These are phyloP conservation scores for Apostichopus parvimensis DNA, from an alignment of 35 echinoderm and acorn worm genomes.

Conservation along the genomic window DNA sequence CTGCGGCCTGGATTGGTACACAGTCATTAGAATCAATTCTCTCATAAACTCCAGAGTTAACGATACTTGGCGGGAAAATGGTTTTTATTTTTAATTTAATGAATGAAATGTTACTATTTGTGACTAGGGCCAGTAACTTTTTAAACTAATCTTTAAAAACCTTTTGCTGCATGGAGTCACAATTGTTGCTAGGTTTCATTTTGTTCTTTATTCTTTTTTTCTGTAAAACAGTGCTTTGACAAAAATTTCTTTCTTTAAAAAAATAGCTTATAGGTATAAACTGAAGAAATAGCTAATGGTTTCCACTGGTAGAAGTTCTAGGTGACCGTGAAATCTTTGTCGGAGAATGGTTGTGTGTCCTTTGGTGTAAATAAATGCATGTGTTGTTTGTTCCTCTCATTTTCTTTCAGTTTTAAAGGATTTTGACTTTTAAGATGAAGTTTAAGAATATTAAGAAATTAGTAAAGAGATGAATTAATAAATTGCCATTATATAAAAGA, in stretches of 20 bases:
- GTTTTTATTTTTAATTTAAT: too few relatives aligned
- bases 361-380: background rate
- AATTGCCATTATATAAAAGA: background rate
- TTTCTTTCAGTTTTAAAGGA: conserved; percentile 1
- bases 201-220: background rate
- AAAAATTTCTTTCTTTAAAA: background rate
- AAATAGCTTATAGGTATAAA: background rate
- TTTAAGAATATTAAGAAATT: background rate
- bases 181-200: background rate
- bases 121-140: too few relatives aligned
- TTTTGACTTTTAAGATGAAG: too few relatives aligned
- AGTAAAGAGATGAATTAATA: background rate
- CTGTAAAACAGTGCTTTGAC: background rate
- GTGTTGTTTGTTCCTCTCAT: background rate
- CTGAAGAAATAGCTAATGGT: background rate
- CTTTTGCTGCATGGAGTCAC: too few relatives aligned
- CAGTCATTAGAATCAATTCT: too few relatives aligned
- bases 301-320: background rate
- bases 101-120: too few relatives aligned
- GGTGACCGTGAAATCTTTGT: background rate
- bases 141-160: too few relatives aligned
- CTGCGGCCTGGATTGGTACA: too few relatives aligned
- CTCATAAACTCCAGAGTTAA: too few relatives aligned
- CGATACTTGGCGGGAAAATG: too few relatives aligned
- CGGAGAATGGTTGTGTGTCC: background rate